Percentiles rank a stretch among this genome's conserved stretches.
phyloP scores from a whole-genome alignment of 2,888 invertebrate genomes.

The Oscheius sp. region DNA sequence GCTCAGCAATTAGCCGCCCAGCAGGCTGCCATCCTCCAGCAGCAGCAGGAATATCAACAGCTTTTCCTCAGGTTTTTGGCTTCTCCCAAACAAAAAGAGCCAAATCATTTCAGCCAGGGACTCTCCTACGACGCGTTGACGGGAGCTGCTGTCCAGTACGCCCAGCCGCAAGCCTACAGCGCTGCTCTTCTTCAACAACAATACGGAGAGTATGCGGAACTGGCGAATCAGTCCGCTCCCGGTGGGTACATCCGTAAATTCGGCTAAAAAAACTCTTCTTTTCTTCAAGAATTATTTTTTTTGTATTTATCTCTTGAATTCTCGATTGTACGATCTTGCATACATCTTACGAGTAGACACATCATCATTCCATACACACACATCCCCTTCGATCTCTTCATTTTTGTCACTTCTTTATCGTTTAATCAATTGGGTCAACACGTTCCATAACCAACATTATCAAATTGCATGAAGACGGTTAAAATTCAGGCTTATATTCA shows the following conservation, averaged over 20 bases:
- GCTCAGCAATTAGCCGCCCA: slow-evolving; percentile 39
- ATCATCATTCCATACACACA: background rate
- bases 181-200: slow-evolving; percentile 28
- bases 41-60: slow-evolving; percentile 57
- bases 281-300: background rate
- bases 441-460: background rate
- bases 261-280: slow-evolving; percentile 23
- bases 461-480: no score
- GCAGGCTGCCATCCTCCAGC: slow-evolving; percentile 50
- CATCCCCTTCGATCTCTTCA: slow-evolving; percentile 7
- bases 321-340: slow-evolving; percentile 1
- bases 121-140: slow-evolving; percentile 25
- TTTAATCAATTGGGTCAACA: slow-evolving; percentile 1
- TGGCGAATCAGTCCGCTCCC: slow-evolving; percentile 37
- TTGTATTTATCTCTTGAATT: background rate
- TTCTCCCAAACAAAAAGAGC: background rate
- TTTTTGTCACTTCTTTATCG: background rate
- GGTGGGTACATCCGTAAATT: slow-evolving; percentile 49
- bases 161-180: slow-evolving; percentile 25
- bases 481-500: no score
- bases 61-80: slow-evolving; percentile 43
- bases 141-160: slow-evolving; percentile 23
- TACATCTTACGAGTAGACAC: no score
- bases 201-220: slow-evolving; percentile 47
- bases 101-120: slow-evolving; percentile 30